phyloP scores from a whole-genome alignment of 2,888 invertebrate species.

The Ochropleura plecta region DNA sequence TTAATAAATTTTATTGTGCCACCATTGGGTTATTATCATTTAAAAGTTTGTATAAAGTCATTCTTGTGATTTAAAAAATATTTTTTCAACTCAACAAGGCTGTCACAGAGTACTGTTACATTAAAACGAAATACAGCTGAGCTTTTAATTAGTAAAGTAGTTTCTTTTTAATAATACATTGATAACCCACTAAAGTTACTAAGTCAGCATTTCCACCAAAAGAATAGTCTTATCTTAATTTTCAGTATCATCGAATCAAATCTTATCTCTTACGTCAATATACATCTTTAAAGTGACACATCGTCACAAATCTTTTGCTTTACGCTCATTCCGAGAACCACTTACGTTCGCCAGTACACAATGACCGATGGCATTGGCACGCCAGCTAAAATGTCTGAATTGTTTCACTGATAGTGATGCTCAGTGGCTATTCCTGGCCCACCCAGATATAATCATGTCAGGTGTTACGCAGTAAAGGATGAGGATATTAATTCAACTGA shows the following conservation, averaged over 20 bases:
- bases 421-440: conserved; percentile 52
- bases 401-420: conserved; percentile 50
- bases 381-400: conserved; percentile 58
- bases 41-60: no score
- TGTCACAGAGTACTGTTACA: no score
- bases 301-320: conserved; percentile 31
- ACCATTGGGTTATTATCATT: no score
- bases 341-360: conserved; percentile 44
- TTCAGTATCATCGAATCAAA: neutral
- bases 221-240: neutral
- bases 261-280: neutral
- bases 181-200: no score
- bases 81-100: no score
- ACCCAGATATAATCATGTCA: conserved; percentile 54
- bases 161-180: no score
- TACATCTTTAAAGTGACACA: neutral
- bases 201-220: neutral
- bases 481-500: conserved; percentile 35
- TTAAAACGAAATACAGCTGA: no score
- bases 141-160: no score
- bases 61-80: no score
- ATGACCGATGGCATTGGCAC: conserved; percentile 78
- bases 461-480: conserved; percentile 49
- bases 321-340: conserved; percentile 52
- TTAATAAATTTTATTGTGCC: no score